phyloP scores from a whole-genome alignment of 2,888 invertebrate species.

The Drosophila mimetica region DNA sequence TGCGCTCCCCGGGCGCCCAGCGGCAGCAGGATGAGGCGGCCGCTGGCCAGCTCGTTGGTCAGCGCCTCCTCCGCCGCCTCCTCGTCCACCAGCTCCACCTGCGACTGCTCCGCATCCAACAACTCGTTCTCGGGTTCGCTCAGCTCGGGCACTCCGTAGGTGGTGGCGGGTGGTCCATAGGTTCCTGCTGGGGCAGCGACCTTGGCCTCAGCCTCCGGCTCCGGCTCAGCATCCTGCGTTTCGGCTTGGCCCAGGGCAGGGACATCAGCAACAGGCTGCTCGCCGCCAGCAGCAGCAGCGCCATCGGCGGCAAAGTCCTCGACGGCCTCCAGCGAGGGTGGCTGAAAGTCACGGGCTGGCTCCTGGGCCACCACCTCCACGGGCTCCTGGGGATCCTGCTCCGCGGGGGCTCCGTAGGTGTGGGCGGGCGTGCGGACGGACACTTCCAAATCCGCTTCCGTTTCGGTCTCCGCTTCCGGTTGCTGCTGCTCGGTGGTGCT shows the following conservation, averaged over 20 bases:
- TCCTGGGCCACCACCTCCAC: conserved; percentile 63
- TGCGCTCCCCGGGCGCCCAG: conserved; percentile 59
- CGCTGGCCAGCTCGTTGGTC: conserved; percentile 56
- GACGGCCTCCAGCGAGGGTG: conserved; percentile 71
- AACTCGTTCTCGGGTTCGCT: conserved; percentile 61
- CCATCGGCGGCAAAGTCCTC: conserved; percentile 70
- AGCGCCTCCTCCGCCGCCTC: conserved; percentile 55
- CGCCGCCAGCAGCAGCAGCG: conserved; percentile 55
- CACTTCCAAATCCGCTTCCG: conserved; percentile 43
- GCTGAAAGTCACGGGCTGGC: conserved; percentile 80
- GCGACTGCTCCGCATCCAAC: conserved; percentile 60
- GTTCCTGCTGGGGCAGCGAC: conserved; percentile 57
- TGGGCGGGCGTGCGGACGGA: conserved; percentile 70
- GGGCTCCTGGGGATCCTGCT: conserved; percentile 40
- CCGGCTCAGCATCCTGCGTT: conserved; percentile 41
- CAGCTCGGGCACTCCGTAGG: conserved; percentile 72
- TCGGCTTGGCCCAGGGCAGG: conserved; percentile 68
- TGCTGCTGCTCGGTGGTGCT: conserved; percentile 44
- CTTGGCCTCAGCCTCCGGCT: conserved; percentile 36
- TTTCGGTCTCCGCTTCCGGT: conserved; percentile 40
- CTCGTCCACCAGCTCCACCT: conserved; percentile 71
- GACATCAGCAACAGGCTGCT: conserved; percentile 81
- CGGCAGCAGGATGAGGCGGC: conserved; percentile 79
- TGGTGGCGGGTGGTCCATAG: conserved; percentile 74
- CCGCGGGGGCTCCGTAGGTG: conserved; percentile 71